These are phyloP conservation scores for Leucophenga maculata DNA, from an alignment of 2,888 invertebrate species.

Conservation along the genomic window DNA sequence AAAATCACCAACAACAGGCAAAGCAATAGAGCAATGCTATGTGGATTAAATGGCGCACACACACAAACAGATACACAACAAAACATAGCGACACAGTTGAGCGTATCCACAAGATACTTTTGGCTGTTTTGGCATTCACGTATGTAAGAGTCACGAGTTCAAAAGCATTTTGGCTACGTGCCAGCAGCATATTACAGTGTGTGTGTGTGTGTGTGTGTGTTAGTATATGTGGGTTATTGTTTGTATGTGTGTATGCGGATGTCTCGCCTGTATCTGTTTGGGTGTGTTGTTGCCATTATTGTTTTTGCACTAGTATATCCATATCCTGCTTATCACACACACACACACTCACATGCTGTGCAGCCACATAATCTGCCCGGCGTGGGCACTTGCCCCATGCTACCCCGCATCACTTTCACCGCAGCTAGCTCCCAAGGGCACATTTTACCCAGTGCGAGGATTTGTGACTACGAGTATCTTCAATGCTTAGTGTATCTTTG, in stretches of 20 bases:
- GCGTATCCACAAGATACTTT: conserved; percentile 1
- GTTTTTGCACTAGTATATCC: conserved; percentile 6
- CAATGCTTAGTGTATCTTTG: background rate
- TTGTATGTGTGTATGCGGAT: too few relatives aligned
- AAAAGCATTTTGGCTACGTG: conserved; percentile 21
- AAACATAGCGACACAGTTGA: conserved; percentile 2
- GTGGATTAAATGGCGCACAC: background rate
- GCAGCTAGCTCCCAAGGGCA: conserved; percentile 10
- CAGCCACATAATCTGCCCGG: conserved; percentile 5
- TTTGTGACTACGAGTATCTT: too few relatives aligned
- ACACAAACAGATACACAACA: conserved; percentile 23
- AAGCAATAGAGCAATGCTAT: background rate
- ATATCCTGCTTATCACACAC: conserved; percentile 23
- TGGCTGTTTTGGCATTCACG: background rate
- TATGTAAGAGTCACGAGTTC: conserved; percentile 2
- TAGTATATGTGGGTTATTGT: background rate
- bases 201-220: background rate
- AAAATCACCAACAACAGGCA: background rate
- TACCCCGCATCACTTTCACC: background rate
- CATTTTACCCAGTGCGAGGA: background rate
- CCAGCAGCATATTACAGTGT: conserved; percentile 13
- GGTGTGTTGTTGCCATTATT: conserved; percentile 8
- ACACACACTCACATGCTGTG: background rate
- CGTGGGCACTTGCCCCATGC: background rate
- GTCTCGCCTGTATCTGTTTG: background rate